Evolutionary conservation across 2,888 invertebrate genomes (phyloP).

Genomic region (Tricholauxania praeusta): DNA sequence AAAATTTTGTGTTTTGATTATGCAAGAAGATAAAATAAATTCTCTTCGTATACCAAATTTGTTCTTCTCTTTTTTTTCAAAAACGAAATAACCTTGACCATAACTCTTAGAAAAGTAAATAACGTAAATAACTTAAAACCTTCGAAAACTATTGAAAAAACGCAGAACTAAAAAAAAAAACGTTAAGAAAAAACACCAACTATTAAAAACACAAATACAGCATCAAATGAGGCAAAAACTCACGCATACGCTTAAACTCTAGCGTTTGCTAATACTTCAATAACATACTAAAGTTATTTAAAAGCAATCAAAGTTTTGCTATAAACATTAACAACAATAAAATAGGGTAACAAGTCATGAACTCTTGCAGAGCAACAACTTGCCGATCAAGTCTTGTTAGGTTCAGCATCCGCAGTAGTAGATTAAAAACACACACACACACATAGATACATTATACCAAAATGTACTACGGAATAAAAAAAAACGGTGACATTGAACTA

Average conservation of each 20-base stretch:
- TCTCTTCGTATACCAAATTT: too few relatives aligned
- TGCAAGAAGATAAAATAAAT: too few relatives aligned
- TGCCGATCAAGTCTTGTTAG: not conserved
- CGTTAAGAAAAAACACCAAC: conserved; percentile 27
- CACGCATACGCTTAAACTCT: not conserved
- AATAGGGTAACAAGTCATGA: conserved; percentile 26
- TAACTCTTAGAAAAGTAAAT: conserved; percentile 58
- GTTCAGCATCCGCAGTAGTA: conserved; percentile 1
- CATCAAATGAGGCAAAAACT: not conserved
- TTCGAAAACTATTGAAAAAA: conserved; percentile 41
- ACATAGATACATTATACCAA: too few relatives aligned
- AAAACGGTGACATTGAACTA: conserved; percentile 37
- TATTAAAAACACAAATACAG: not conserved
- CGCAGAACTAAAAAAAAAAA: conserved; percentile 26
- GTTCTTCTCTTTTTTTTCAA: not conserved
- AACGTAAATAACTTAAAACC: conserved; percentile 46
- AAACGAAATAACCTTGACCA: conserved; percentile 54
- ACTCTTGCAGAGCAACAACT: not conserved
- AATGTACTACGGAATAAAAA: not conserved
- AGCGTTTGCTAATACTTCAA: not conserved
- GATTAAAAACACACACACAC: not conserved
- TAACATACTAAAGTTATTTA: not conserved
- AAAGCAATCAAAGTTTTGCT: not conserved
- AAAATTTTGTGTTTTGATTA: too few relatives aligned
- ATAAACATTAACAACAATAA: not conserved